Evolutionary conservation across 2,888 invertebrate species (phyloP), one percentile per base, ranked within the genome.

Genomic region (Dolichomitus sp.): DNA sequence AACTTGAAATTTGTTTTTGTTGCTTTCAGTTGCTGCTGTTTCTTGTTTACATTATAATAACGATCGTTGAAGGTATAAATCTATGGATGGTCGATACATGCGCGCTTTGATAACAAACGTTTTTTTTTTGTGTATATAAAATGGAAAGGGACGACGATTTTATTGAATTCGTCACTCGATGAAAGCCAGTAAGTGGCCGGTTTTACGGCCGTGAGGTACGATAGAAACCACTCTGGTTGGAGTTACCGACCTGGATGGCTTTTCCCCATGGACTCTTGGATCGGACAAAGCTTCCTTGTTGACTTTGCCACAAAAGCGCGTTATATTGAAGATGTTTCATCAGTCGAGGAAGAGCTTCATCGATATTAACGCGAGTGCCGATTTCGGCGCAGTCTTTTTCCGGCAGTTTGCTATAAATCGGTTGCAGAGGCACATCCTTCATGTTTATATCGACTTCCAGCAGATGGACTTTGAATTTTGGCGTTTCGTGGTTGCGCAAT

Each of bases 171-270:
- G 37, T 37, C 37, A 37, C 37, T 37, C 37, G 37, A 9, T 37
- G 37, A 37, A 9, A 37, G 9, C 9, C 9, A 37, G 9, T 37
- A 37, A 37, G 9, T 37, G 9, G 37, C 37, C 37, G 9, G 6
- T 37, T 37, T 37, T 37, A 23, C 2, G 23, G 23, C 23, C 23
- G 23, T 23, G 86, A 88, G 6, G 81, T 84, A 84, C 83, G 87
- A 81, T 87, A 86, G 59, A 86, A 81, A 86, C 84, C 83, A 81
- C 84, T 87, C 84, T 88, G 88, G 85, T 88, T 85, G 89, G 91
- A 89, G 89, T 88, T 92, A 92, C 92, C 91, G 89, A 92, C 92
- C 92, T 92, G 89, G 84, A 92, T 92, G 90, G 92, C 91, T 89
- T 90, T 81, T 86, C 91, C 92, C 92, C 91, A 92, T 83, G 89